Conservation (phyloP, 2,888 invertebrate genomes). For the Gymnoscelis rufifasciata region DNA sequence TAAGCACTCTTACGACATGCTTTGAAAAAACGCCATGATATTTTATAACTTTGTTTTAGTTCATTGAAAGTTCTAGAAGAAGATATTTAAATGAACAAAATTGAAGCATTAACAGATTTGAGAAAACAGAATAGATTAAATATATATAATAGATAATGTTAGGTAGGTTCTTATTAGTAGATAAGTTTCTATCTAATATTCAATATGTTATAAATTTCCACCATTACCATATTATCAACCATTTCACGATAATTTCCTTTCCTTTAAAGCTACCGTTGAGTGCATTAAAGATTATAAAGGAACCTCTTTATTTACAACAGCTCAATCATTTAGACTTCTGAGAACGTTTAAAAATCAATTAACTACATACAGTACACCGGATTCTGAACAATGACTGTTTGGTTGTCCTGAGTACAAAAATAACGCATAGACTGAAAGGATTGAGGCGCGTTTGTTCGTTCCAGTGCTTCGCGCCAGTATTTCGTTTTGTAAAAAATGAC, state of each 20-base stretch:
- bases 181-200: too few species aligned
- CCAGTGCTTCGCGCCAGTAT: constrained; percentile 16
- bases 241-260: not conserved
- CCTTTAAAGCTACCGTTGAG: constrained; percentile 8
- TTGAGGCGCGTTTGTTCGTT: constrained; percentile 17
- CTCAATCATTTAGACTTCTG: constrained; percentile 54
- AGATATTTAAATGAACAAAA: too few species aligned
- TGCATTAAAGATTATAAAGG: constrained; percentile 14
- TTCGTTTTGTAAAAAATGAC: not conserved
- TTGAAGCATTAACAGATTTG: too few species aligned
- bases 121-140: too few species aligned
- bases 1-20: too few species aligned
- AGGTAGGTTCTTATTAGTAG: too few species aligned
- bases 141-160: too few species aligned
- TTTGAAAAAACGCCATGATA: too few species aligned
- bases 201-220: too few species aligned
- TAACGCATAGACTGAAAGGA: constrained; percentile 60
- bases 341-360: constrained; percentile 67
- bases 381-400: constrained; percentile 32
- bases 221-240: not conserved
- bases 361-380: constrained; percentile 52
- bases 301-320: constrained; percentile 32
- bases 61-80: too few species aligned
- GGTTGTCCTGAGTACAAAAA: constrained; percentile 50
- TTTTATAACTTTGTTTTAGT: too few species aligned